Conservation (phyloP, 2,797 vertebrate species). For the Alosa sapidissima region DNA sequence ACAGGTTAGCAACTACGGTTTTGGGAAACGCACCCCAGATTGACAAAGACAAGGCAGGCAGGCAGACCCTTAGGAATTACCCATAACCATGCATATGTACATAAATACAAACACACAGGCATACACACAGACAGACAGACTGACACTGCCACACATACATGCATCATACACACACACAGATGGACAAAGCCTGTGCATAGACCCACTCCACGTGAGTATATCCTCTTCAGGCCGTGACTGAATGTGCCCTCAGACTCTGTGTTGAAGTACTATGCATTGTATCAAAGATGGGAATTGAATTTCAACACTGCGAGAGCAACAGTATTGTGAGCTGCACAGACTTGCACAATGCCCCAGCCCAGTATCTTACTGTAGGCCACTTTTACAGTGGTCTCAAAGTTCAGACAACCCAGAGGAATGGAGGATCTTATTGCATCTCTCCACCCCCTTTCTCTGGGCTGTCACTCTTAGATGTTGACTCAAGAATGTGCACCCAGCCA, state of each 20-base stretch:
- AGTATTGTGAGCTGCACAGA: neutral
- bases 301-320: neutral
- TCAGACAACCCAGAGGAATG: neutral
- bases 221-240: neutral
- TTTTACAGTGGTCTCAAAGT: neutral
- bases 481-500: conserved; percentile 8
- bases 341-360: neutral
- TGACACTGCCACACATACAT: neutral
- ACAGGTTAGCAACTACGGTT: no score
- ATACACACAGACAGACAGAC: neutral
- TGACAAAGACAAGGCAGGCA: neutral
- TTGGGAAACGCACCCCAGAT: no score
- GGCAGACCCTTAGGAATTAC: neutral
- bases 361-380: neutral
- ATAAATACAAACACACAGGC: neutral
- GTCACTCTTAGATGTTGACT: neutral
- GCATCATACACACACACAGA: neutral
- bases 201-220: neutral
- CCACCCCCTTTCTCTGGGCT: neutral
- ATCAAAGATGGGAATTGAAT: neutral
- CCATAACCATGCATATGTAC: neutral
- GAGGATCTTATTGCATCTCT: neutral
- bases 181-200: neutral
- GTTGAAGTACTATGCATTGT: neutral
- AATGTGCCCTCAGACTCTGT: neutral